Percentiles rank a stretch among this genome's conserved stretches.
Evolutionary conservation across 2,888 invertebrate genomes (phyloP).

Genomic region (Acrobasis repandana): DNA sequence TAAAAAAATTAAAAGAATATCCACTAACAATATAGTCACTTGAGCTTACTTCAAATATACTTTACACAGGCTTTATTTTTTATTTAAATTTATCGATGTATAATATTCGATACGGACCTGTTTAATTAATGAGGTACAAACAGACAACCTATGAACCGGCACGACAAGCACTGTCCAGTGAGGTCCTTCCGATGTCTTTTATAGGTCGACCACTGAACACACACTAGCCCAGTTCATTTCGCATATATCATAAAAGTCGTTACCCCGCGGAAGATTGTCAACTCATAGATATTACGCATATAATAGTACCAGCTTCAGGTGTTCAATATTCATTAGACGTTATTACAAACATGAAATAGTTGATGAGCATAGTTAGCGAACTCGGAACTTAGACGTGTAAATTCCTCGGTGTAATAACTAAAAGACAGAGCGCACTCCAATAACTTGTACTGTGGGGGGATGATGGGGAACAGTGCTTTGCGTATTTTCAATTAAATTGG

Average conservation of each 20-base stretch:
- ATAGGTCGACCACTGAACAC: constrained; percentile 64
- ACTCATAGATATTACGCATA: constrained; percentile 37
- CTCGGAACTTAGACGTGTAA: constrained; percentile 41
- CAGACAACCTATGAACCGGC: constrained; percentile 56
- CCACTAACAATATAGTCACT: no score
- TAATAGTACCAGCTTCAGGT: constrained; percentile 46
- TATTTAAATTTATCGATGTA: no score
- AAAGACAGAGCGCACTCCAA: constrained; percentile 12
- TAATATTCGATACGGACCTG: constrained; percentile 48
- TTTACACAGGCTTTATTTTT: no score
- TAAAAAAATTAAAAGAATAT: no score
- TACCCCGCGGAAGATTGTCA: constrained; percentile 40
- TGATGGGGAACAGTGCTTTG: neutral
- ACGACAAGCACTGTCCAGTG: constrained; percentile 55
- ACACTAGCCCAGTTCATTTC: constrained; percentile 31
- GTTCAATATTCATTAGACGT: constrained; percentile 61
- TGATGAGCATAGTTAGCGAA: constrained; percentile 51
- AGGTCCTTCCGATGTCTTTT: constrained; percentile 67
- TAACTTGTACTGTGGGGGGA: constrained; percentile 3
- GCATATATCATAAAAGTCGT: constrained; percentile 21
- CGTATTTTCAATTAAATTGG: neutral
- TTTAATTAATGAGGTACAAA: constrained; percentile 47
- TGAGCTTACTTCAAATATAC: no score
- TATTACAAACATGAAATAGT: constrained; percentile 54
- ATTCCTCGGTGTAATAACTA: constrained; percentile 34